A percentile compares a stretch with the other conserved stretches of the same genome.
phyloP scores from a whole-genome alignment of 2,888 invertebrate species.

The Desoria tigrina region DNA sequence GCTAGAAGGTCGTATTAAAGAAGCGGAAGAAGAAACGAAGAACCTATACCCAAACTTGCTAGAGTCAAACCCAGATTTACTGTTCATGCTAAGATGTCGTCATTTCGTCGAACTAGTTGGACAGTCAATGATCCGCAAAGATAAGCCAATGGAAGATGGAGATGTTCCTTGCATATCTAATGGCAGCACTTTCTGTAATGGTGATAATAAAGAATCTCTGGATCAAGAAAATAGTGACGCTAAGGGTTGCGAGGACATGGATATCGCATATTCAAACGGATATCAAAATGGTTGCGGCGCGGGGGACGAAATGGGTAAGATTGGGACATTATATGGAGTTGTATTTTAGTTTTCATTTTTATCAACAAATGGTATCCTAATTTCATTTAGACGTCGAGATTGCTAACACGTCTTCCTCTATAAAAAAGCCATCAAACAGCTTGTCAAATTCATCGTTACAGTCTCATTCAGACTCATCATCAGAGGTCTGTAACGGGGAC shows the following conservation, averaged over 20 bases:
- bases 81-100: conserved; percentile 94
- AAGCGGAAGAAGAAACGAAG: conserved; percentile 88
- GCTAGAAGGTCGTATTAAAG: conserved; percentile 88
- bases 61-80: conserved; percentile 83
- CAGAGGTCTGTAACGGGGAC: conserved; percentile 44
- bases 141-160: conserved; percentile 28
- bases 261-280: conserved; percentile 58
- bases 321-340: no score
- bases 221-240: conserved; percentile 4
- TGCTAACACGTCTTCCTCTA: conserved; percentile 43
- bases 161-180: background rate
- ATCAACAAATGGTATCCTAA: background rate
- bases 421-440: conserved; percentile 43
- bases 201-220: conserved; percentile 23
- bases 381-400: conserved; percentile 46
- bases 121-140: conserved; percentile 48
- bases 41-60: conserved; percentile 89
- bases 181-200: conserved; percentile 42
- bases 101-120: conserved; percentile 97
- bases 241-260: conserved; percentile 48
- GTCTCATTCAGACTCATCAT: conserved; percentile 39
- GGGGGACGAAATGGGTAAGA: conserved; percentile 60
- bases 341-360: conserved; percentile 10
- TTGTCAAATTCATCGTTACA: conserved; percentile 49
- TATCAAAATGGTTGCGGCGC: conserved; percentile 64